A percentile compares a stretch with the other conserved stretches of the same genome.
These are phyloP conservation scores for Hippoglossus stenolepis DNA, from an alignment of 2,113 vertebrate genomes.

Conservation along the genomic window DNA sequence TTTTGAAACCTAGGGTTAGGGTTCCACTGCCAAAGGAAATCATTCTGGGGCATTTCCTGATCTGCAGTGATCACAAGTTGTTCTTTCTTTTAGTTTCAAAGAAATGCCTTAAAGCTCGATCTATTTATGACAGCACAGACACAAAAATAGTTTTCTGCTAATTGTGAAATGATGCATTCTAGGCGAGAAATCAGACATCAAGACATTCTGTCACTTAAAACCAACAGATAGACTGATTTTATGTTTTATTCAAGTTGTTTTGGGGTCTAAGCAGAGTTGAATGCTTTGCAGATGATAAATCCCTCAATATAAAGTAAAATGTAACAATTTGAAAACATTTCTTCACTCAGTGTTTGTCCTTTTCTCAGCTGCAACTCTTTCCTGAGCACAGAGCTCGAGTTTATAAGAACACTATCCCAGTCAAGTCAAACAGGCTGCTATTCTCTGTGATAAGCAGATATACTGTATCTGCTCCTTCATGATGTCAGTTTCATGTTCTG, in stretches of 20 bases:
- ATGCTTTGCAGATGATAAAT: too few relatives aligned
- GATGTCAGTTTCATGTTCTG: not conserved
- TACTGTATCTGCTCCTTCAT: constrained; percentile 10
- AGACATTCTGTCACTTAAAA: not conserved
- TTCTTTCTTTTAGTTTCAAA: not conserved
- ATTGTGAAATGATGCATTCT: not conserved
- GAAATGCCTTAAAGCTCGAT: not conserved
- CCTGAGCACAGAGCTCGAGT: too few relatives aligned
- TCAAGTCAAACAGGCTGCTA: constrained; percentile 33
- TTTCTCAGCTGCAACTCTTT: too few relatives aligned
- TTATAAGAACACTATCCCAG: not conserved
- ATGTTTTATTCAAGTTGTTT: too few relatives aligned
- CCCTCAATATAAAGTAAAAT: too few relatives aligned
- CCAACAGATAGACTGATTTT: not conserved
- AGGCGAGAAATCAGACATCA: not conserved
- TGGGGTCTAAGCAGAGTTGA: too few relatives aligned
- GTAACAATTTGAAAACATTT: too few relatives aligned
- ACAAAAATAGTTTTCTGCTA: not conserved
- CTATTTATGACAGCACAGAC: not conserved
- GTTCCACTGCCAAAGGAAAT: not conserved
- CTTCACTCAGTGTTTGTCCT: too few relatives aligned
- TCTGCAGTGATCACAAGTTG: not conserved
- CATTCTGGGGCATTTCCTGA: not conserved
- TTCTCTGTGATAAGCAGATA: constrained; percentile 1
- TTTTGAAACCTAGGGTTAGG: not conserved